These are phyloP conservation scores for Agrochola macilenta DNA, from an alignment of 2,888 invertebrate genomes.

Conservation along the genomic window DNA sequence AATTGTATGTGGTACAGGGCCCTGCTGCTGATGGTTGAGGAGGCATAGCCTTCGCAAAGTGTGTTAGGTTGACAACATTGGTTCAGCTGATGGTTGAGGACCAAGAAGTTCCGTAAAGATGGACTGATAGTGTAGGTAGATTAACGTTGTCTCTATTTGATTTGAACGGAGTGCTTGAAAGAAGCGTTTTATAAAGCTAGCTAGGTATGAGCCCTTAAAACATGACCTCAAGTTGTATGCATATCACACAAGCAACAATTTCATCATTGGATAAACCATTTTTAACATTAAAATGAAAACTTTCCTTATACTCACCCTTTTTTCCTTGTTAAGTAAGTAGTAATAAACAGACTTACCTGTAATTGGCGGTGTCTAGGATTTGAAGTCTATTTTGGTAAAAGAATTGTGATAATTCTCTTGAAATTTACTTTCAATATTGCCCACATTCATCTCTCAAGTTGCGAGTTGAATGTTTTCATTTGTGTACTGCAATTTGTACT, in stretches of 20 bases:
- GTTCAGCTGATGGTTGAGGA: not conserved
- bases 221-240: not conserved
- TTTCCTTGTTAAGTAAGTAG: conserved; percentile 20
- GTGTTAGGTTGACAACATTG: not conserved
- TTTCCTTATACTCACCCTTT: conserved; percentile 31
- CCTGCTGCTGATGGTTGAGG: not conserved
- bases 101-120: not conserved
- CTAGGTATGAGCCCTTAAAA: not conserved
- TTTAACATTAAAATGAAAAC: not conserved
- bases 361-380: not conserved
- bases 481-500: not conserved
- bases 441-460: not conserved
- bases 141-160: not conserved
- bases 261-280: conserved; percentile 17
- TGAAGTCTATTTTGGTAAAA: not conserved
- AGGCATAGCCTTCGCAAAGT: not conserved
- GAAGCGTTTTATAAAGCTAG: not conserved
- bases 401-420: not conserved
- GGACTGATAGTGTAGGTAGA: not conserved
- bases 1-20: too few relatives aligned
- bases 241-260: not conserved
- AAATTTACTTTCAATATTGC: not conserved
- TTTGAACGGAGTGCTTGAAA: not conserved
- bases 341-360: not conserved
- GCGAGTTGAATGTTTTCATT: not conserved